These are phyloP conservation scores for Meloidogyne floridensis DNA, from an alignment of 1,140 invertebrate species.

Conservation along the genomic window DNA sequence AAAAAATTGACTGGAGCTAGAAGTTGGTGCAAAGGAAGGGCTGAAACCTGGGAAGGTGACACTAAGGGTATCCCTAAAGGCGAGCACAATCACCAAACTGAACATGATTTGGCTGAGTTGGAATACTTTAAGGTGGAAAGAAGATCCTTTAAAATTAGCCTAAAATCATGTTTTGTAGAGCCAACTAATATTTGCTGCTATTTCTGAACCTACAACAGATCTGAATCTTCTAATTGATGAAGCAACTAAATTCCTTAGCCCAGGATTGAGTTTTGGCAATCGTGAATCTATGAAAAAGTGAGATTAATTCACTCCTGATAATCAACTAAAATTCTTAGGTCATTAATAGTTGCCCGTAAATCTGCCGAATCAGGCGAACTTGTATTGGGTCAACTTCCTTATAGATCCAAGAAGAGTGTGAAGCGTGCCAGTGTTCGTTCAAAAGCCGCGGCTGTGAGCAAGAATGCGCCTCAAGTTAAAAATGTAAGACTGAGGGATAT, in stretches of 20 bases:
- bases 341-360: constrained; percentile 55
- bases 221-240: constrained; percentile 56
- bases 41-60: constrained; percentile 58
- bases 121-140: constrained; percentile 52
- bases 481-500: constrained; percentile 12
- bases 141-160: too few species aligned
- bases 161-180: constrained; percentile 34
- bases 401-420: not conserved
- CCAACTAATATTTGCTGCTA: constrained; percentile 56
- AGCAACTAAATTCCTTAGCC: constrained; percentile 41
- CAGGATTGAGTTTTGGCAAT: constrained; percentile 46
- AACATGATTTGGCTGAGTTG: constrained; percentile 56
- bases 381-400: constrained; percentile 25
- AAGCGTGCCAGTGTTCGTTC: constrained; percentile 38
- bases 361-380: constrained; percentile 55
- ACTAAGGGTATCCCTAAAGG: constrained; percentile 54
- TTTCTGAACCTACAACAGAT: constrained; percentile 41
- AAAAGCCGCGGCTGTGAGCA: constrained; percentile 17
- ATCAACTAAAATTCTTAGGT: constrained; percentile 6
- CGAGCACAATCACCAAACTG: constrained; percentile 54
- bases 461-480: constrained; percentile 8
- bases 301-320: not conserved
- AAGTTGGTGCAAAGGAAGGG: constrained; percentile 54
- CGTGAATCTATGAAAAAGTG: constrained; percentile 52
- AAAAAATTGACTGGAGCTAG: constrained; percentile 53